Base-by-base conservation (phyloP, 2,888 invertebrate genomes). In the Catocala sponsa region DNA sequence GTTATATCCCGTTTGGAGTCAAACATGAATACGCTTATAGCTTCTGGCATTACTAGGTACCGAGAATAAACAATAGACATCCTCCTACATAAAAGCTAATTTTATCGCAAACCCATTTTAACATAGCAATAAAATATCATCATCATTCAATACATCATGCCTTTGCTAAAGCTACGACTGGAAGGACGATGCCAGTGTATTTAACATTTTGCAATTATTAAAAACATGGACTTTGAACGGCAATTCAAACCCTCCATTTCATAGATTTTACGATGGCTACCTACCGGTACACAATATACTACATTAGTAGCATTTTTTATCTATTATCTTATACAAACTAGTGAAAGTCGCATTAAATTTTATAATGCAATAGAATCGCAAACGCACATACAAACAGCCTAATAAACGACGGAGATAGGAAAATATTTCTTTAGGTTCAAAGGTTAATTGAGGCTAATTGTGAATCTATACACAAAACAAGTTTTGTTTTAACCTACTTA, bases 391-490 rank as follows among this genome's bases (percentile, higher is more conserved):
- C 52, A 70, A 63, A 63, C 49, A 62, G 33, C 33, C 52, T 41
- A 47, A 61, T 67, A 59, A 61, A 59, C 63, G 54, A 62, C 51
- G 43, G 53, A 54, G 15, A 55, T 38, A 57, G 50, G 56, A 63
- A 61, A 59, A 65, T 54, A 59, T 51, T 42, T 49, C 15, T 58
- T 55, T 12, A 65, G 57, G 68, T 62, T 68, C 65, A 65, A 66
- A 76, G 76, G 74, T 70, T 75, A 75, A 72, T 72, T 59, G 63
- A 63, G 55, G 64, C 63, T 75, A 75, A 72, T 74, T 76, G 63
- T 65, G 54, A 63, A 69, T 54, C 57, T 60, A 65, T 66, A 72
- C 53, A 46, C 32, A 52, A 59, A 74, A 74, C 76, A 51, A 62
- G 74, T 62, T 72, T 66, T 56, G 52, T 65, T 68, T 57, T 58